These are phyloP conservation scores for Oscheius onirici DNA, from an alignment of 2,888 invertebrate genomes.

Conservation along the genomic window DNA sequence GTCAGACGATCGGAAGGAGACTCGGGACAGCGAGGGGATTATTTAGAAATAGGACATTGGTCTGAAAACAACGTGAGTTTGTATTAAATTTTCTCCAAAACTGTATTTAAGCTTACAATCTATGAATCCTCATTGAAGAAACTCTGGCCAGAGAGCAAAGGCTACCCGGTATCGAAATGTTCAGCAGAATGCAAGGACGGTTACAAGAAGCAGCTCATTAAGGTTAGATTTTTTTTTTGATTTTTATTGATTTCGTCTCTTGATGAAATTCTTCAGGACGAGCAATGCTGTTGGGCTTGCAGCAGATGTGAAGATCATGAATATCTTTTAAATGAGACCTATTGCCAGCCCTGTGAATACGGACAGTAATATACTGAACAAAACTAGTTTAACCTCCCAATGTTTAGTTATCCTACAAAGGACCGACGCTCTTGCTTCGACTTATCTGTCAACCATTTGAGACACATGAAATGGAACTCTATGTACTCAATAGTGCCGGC, in stretches of 20 bases:
- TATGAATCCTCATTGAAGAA: slow-evolving; percentile 37
- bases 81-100: neutral
- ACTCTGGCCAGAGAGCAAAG: slow-evolving; percentile 42
- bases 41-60: slow-evolving; percentile 70
- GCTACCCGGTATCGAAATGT: slow-evolving; percentile 73
- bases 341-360: slow-evolving; percentile 66
- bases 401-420: slow-evolving; percentile 43
- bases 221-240: slow-evolving; percentile 36
- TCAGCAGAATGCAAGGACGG: slow-evolving; percentile 73
- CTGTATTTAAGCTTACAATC: slow-evolving; percentile 45
- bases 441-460: slow-evolving; percentile 58
- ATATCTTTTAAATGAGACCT: slow-evolving; percentile 65
- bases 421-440: slow-evolving; percentile 63
- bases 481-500: slow-evolving; percentile 80
- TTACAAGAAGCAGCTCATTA: slow-evolving; percentile 73
- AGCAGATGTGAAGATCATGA: slow-evolving; percentile 68
- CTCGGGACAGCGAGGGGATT: slow-evolving; percentile 47
- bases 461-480: slow-evolving; percentile 77
- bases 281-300: slow-evolving; percentile 74
- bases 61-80: slow-evolving; percentile 61
- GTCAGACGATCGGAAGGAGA: slow-evolving; percentile 33
- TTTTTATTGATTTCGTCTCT: no score
- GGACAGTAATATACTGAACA: slow-evolving; percentile 50
- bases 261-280: slow-evolving; percentile 71
- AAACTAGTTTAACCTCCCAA: no score